phyloP scores from a whole-genome alignment of 2,113 vertebrate species.

The Ammodytes marinus region DNA sequence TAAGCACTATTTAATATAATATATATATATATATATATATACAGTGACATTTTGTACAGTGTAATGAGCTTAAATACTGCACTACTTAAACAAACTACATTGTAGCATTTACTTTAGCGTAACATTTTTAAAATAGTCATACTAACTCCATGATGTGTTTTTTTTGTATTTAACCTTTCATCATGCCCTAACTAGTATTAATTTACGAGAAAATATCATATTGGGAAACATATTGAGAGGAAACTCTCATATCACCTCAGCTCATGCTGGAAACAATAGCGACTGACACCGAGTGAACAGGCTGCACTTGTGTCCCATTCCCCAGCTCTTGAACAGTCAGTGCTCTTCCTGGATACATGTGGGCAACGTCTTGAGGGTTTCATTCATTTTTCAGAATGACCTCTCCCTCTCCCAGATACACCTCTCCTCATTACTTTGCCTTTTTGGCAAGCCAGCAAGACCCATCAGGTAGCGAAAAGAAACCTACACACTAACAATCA shows the following conservation, averaged over 20 bases:
- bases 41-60: too few species aligned
- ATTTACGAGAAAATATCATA: too few species aligned
- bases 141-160: too few species aligned
- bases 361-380: neutral
- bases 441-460: neutral
- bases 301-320: constrained; percentile 20
- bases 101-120: too few species aligned
- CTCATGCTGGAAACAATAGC: constrained; percentile 37
- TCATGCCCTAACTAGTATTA: too few species aligned
- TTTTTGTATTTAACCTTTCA: too few species aligned
- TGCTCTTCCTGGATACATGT: constrained; percentile 8
- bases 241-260: constrained; percentile 26
- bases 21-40: too few species aligned
- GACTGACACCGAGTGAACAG: constrained; percentile 29
- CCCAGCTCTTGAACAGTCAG: neutral
- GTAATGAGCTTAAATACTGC: too few species aligned
- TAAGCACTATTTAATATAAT: neutral
- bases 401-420: neutral
- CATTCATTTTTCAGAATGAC: neutral
- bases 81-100: too few species aligned
- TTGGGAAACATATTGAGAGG: too few species aligned
- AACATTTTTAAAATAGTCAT: too few species aligned
- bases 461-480: neutral
- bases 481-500: neutral
- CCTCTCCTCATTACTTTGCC: neutral